phyloP scores from a whole-genome alignment of 2,797 vertebrate genomes.

The Parambassis ranga region DNA sequence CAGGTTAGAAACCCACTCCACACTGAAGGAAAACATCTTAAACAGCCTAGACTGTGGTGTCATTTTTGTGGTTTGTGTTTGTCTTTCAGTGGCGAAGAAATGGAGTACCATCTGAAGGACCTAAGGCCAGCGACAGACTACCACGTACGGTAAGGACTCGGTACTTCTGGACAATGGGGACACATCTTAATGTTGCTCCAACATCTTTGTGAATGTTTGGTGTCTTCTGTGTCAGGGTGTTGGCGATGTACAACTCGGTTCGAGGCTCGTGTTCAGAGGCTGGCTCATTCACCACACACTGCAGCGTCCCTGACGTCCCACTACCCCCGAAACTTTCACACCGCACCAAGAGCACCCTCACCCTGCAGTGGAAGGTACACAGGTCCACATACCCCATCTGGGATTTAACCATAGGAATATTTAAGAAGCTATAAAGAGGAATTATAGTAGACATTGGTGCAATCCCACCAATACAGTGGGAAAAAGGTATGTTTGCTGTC shows the following conservation, averaged over 20 bases:
- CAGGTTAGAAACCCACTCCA: constrained; percentile 77
- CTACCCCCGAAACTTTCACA: constrained; percentile 90
- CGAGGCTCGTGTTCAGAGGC: constrained; percentile 93
- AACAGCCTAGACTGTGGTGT: background rate
- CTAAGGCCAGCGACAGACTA: constrained; percentile 95
- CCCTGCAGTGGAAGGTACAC: constrained; percentile 95
- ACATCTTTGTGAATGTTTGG: background rate
- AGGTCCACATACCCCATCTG: background rate
- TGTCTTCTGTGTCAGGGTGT: constrained; percentile 79
- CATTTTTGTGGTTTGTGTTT: background rate
- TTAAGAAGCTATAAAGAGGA: no score
- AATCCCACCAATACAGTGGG: no score
- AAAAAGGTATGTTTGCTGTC: background rate
- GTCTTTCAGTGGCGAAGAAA: constrained; percentile 89
- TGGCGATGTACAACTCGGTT: constrained; percentile 88
- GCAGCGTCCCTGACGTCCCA: constrained; percentile 90
- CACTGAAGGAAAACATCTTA: background rate
- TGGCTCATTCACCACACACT: constrained; percentile 91
- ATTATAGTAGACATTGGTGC: no score
- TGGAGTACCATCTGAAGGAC: constrained; percentile 95
- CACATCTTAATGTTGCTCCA: background rate
- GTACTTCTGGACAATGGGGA: background rate
- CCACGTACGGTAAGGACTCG: constrained; percentile 89
- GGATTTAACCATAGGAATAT: no score
- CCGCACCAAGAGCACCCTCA: constrained; percentile 92